Evolutionary conservation across 2,888 invertebrate genomes (phyloP).

Genomic region (Eurytoma californica): DNA sequence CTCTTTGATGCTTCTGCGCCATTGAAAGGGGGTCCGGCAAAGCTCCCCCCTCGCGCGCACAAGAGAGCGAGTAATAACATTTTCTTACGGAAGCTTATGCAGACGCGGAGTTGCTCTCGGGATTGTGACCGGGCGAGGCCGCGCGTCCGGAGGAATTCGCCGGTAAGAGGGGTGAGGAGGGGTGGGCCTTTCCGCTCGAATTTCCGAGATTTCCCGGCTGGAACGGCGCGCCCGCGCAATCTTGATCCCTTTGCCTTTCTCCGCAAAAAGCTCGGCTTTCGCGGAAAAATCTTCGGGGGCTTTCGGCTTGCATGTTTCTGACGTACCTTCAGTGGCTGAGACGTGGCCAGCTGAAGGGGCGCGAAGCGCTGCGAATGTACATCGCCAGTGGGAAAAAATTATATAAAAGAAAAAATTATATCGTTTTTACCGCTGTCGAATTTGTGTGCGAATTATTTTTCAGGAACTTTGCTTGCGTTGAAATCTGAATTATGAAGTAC

Average conservation of each 20-base stretch:
- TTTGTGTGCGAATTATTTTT: too few species aligned
- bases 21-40: too few species aligned
- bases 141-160: slow-evolving; percentile 2
- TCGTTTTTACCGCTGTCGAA: too few species aligned
- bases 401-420: too few species aligned
- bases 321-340: too few species aligned
- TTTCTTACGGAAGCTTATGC: slow-evolving; percentile 5
- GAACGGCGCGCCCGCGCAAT: background rate
- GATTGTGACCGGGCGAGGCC: background rate
- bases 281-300: background rate
- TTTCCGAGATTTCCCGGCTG: slow-evolving; percentile 14
- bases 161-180: too few species aligned
- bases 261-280: background rate
- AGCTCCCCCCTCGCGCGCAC: background rate
- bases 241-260: slow-evolving; percentile 4
- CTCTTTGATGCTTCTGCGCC: slow-evolving; percentile 20
- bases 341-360: too few species aligned
- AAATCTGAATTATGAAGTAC: too few species aligned
- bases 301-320: too few species aligned
- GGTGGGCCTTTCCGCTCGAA: slow-evolving; percentile 10
- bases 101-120: slow-evolving; percentile 6
- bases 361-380: too few species aligned
- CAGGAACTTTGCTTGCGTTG: too few species aligned
- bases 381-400: too few species aligned
- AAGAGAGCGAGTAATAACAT: slow-evolving; percentile 4